These are phyloP conservation scores for Carcharodon carcharias DNA, from an alignment of 2,797 vertebrate species.

Conservation along the genomic window DNA sequence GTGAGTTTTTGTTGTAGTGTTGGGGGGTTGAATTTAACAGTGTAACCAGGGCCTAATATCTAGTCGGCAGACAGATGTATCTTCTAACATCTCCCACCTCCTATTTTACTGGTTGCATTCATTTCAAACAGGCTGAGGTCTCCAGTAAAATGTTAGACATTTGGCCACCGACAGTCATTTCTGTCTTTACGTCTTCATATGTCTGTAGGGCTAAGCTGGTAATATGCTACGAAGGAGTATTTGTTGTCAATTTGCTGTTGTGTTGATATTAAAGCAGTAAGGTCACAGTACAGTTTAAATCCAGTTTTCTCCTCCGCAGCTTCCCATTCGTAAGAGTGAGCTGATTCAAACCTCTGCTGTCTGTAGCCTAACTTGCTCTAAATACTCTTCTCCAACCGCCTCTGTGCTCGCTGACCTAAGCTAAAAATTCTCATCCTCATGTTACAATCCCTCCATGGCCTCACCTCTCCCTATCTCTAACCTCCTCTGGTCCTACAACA, in stretches of 20 bases:
- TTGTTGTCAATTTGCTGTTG: neutral
- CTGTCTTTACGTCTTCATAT: neutral
- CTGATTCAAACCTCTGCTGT: neutral
- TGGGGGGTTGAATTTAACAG: neutral
- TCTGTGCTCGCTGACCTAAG: neutral
- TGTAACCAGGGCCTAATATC: neutral
- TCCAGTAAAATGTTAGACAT: conserved; percentile 40
- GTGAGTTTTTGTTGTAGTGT: neutral
- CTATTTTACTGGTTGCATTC: conserved; percentile 56
- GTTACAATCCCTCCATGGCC: neutral
- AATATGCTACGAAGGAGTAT: neutral
- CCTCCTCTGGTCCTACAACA: neutral
- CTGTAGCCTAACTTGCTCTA: neutral
- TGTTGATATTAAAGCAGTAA: neutral
- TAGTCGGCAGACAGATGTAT: conserved; percentile 49
- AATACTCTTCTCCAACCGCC: neutral
- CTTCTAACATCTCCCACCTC: conserved; percentile 44
- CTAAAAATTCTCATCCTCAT: neutral
- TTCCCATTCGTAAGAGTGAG: neutral
- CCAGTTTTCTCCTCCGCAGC: neutral
- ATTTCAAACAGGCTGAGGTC: conserved; percentile 46
- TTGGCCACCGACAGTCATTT: neutral
- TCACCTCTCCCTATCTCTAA: neutral
- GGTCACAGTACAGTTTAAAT: neutral
- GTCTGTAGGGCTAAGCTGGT: neutral